Percentiles rank a stretch among this genome's conserved stretches.
phyloP scores from a whole-genome alignment of 2,113 vertebrate species.

The Ploceus nigricollis region DNA sequence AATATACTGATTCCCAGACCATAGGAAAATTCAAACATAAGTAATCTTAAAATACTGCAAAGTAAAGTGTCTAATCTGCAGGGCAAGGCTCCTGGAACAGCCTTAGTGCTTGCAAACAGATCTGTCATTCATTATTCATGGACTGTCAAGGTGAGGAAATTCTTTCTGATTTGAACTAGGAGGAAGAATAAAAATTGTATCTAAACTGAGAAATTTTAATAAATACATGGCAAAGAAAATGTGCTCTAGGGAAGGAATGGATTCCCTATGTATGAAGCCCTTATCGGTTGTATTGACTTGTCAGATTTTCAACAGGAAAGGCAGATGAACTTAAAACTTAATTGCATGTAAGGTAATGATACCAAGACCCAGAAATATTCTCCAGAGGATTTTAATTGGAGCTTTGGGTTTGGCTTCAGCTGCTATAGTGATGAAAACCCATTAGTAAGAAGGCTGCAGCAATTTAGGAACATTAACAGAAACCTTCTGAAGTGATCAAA shows the following conservation, averaged over 20 bases:
- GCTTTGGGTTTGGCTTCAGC: not conserved
- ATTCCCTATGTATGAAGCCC: not conserved
- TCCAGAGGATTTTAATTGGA: not conserved
- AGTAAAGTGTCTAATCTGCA: not conserved
- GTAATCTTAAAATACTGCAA: not conserved
- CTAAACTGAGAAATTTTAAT: not conserved
- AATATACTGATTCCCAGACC: not conserved
- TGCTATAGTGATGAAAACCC: not conserved
- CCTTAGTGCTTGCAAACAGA: not conserved
- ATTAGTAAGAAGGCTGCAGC: not conserved
- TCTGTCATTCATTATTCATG: not conserved
- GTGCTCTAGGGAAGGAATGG: not conserved
- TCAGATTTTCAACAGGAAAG: not conserved
- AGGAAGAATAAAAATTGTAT: not conserved
- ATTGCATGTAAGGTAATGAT: not conserved
- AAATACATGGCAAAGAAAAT: not conserved
- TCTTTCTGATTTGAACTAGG: not conserved
- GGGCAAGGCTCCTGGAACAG: not conserved
- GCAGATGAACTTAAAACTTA: not conserved
- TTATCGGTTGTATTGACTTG: not conserved
- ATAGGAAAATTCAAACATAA: not conserved
- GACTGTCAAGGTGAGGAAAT: not conserved
- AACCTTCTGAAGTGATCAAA: not conserved
- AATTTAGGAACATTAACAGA: not conserved
- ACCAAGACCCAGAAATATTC: not conserved